These are phyloP conservation scores for Choreutis nemorana DNA, from an alignment of 2,888 invertebrate species.

Conservation along the genomic window DNA sequence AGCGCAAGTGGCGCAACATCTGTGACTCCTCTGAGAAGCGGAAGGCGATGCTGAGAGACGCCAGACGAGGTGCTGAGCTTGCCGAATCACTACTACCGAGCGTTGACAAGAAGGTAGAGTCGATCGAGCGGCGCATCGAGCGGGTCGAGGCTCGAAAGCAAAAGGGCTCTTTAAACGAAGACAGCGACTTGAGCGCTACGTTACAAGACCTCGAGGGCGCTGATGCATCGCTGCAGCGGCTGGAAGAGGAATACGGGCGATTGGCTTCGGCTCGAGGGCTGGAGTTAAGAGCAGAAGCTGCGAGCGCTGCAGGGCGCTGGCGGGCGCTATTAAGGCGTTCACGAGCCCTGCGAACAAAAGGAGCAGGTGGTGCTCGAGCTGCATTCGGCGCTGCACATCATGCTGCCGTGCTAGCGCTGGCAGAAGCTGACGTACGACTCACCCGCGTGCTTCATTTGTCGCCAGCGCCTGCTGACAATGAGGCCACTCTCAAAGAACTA, in stretches of 20 bases:
- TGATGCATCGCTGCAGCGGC: conserved; percentile 66
- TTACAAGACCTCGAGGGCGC: conserved; percentile 68
- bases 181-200: conserved; percentile 67
- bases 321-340: too few species aligned
- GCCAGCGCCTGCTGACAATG: conserved; percentile 46
- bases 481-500: conserved; percentile 47
- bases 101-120: conserved; percentile 68
- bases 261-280: conserved; percentile 72
- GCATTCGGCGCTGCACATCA: conserved; percentile 77
- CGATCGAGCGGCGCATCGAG: conserved; percentile 67
- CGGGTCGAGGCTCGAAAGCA: conserved; percentile 52
- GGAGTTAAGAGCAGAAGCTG: conserved; percentile 70
- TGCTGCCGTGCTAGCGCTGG: conserved; percentile 73
- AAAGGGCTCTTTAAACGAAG: conserved; percentile 46
- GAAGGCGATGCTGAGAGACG: conserved; percentile 41
- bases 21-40: conserved; percentile 77
- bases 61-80: conserved; percentile 70
- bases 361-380: conserved; percentile 65
- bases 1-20: conserved; percentile 81
- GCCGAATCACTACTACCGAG: conserved; percentile 69
- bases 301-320: conserved; percentile 73
- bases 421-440: conserved; percentile 75
- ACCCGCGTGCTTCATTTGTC: conserved; percentile 74
- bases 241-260: conserved; percentile 76
- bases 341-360: too few species aligned